Conservation (phyloP, 92 coral and sea anemone genomes). For the Bergia sp. region DNA sequence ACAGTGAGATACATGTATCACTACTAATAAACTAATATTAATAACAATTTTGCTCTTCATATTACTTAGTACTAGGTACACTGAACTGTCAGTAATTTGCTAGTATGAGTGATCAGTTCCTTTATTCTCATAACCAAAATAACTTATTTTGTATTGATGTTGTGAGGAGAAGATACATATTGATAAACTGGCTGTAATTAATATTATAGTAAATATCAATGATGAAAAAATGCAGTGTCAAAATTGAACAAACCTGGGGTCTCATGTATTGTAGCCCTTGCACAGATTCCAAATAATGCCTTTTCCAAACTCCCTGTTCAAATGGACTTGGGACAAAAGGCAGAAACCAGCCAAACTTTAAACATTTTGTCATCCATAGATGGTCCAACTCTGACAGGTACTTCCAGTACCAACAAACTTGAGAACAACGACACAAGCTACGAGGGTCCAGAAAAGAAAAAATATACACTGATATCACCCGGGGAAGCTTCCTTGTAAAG, state of each 20-base stretch:
- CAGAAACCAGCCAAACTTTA: constrained; percentile 90
- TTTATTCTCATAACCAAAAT: no score
- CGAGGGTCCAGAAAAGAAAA: constrained; percentile 94
- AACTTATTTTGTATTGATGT: no score
- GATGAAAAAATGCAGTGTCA: no score
- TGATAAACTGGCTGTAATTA: no score
- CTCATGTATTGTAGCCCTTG: constrained; percentile 79
- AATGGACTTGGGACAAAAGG: constrained; percentile 97
- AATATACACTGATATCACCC: constrained; percentile 79
- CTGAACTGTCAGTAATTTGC: no score
- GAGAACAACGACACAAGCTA: constrained; percentile 92
- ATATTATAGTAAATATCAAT: no score
- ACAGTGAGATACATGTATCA: no score
- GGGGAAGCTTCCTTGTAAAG: constrained; percentile 88
- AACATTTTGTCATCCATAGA: constrained; percentile 96
- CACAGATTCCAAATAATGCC: constrained; percentile 90
- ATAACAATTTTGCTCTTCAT: no score
- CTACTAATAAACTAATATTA: no score
- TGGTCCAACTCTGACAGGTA: constrained; percentile 88
- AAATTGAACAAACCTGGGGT: constrained; percentile 65
- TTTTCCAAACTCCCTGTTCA: constrained; percentile 97
- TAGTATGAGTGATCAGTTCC: no score
- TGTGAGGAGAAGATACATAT: no score
- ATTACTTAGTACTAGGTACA: no score
- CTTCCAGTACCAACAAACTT: constrained; percentile 98